Percentiles rank a stretch among this genome's conserved stretches.
These are phyloP conservation scores for Rotaria sp. DNA, from an alignment of 2,888 invertebrate genomes.

Conservation along the genomic window DNA sequence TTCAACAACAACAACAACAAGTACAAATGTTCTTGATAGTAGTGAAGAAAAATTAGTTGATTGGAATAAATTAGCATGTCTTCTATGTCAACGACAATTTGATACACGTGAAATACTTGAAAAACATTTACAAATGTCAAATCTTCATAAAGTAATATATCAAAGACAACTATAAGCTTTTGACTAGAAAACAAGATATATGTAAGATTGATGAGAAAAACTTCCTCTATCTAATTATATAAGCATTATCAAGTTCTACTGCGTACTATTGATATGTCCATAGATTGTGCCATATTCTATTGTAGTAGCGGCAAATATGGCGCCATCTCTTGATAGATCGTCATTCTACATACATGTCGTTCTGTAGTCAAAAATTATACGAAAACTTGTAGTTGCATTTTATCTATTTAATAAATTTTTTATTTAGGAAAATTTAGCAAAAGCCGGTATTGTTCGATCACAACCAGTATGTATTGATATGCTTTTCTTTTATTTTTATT, in stretches of 20 bases:
- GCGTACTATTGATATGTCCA: too few relatives aligned
- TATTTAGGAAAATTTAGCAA: constrained; percentile 34
- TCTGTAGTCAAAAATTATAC: too few relatives aligned
- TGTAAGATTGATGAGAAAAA: too few relatives aligned
- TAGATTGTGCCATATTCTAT: too few relatives aligned
- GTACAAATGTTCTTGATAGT: not conserved
- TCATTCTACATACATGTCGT: too few relatives aligned
- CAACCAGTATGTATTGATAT: not conserved
- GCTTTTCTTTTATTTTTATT: not conserved
- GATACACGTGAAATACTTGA: constrained; percentile 38
- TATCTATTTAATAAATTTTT: not conserved
- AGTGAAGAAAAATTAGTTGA: constrained; percentile 36
- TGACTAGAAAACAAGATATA: too few relatives aligned
- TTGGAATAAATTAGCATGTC: constrained; percentile 35
- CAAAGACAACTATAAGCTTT: too few relatives aligned
- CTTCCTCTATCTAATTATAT: too few relatives aligned
- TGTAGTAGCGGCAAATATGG: too few relatives aligned
- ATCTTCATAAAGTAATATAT: constrained; percentile 33
- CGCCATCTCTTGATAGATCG: too few relatives aligned
- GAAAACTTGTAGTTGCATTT: too few relatives aligned
- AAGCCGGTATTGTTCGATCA: constrained; percentile 10
- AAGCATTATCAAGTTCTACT: too few relatives aligned
- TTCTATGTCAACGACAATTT: constrained; percentile 40
- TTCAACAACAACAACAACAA: not conserved
- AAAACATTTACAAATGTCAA: constrained; percentile 39